Percentiles rank a stretch among this genome's conserved stretches.
phyloP scores from a whole-genome alignment of 2,888 invertebrate genomes.

The Rhodophaea formosa region DNA sequence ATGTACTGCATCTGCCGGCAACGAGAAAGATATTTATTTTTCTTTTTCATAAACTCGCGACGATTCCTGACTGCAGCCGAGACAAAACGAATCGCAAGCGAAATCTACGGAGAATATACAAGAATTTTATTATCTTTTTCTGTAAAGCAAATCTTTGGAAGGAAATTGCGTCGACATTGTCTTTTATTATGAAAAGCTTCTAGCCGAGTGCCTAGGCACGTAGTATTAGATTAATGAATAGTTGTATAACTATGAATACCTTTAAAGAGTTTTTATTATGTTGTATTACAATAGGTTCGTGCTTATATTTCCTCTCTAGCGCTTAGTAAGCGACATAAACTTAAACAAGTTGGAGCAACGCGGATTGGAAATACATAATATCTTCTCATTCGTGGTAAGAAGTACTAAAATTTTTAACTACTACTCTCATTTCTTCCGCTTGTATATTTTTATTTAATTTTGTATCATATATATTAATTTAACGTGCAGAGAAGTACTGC shows the following conservation, averaged over 20 bases:
- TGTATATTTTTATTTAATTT: background rate
- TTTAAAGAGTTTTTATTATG: too few species aligned
- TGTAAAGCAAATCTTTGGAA: background rate
- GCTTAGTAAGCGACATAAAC: too few species aligned
- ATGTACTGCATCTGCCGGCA: conserved; percentile 32
- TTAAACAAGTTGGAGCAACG: too few species aligned
- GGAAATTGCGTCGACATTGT: background rate
- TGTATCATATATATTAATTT: too few species aligned
- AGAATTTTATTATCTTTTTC: conserved; percentile 33
- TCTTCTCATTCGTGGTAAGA: too few species aligned
- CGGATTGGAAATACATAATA: too few species aligned
- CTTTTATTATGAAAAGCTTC: background rate
- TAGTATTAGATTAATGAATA: too few species aligned
- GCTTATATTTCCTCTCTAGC: too few species aligned
- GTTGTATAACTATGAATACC: too few species aligned
- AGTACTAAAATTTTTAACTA: too few species aligned
- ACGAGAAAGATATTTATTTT: conserved; percentile 43
- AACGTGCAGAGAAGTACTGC: too few species aligned
- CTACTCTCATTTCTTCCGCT: background rate
- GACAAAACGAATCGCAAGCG: conserved; percentile 34
- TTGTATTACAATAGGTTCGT: too few species aligned
- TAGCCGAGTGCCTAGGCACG: background rate
- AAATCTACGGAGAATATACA: conserved; percentile 33
- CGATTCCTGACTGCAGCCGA: conserved; percentile 39
- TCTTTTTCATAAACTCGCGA: conserved; percentile 41